These are phyloP conservation scores for Thereva unica DNA, from an alignment of 2,888 invertebrate genomes.

Conservation along the genomic window DNA sequence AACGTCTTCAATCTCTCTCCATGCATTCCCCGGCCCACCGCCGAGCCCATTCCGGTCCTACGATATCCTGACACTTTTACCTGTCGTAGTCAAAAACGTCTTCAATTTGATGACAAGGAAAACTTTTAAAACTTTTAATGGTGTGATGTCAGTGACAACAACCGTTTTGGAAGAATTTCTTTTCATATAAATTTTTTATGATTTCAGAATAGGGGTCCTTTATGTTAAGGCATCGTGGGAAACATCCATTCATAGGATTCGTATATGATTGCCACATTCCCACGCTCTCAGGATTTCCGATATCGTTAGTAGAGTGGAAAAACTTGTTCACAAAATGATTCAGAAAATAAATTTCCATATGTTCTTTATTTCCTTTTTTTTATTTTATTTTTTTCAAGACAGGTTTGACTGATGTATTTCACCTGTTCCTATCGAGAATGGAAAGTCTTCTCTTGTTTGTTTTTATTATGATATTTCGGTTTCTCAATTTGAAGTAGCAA, in stretches of 20 bases:
- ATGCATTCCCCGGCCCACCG: too few relatives aligned
- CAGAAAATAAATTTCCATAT: background rate
- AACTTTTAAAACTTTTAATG: constrained; percentile 33
- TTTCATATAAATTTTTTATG: constrained; percentile 30
- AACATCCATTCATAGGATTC: too few relatives aligned
- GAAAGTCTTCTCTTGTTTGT: too few relatives aligned
- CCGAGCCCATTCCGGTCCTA: too few relatives aligned
- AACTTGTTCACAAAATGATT: constrained; percentile 18
- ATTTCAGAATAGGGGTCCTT: background rate
- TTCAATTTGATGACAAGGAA: constrained; percentile 22
- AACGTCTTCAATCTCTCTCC: too few relatives aligned
- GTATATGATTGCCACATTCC: too few relatives aligned
- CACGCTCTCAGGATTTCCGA: background rate
- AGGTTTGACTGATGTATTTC: background rate
- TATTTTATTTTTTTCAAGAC: background rate
- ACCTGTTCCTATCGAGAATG: background rate
- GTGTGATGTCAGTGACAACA: constrained; percentile 21
- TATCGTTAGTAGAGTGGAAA: constrained; percentile 14
- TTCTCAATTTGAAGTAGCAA: too few relatives aligned
- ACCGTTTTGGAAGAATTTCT: constrained; percentile 19
- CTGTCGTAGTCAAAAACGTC: constrained; percentile 22
- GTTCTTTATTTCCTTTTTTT: background rate
- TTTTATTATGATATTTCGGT: too few relatives aligned
- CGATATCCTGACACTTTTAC: background rate
- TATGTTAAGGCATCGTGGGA: too few relatives aligned